Evolutionary conservation across 1,140 invertebrate genomes (phyloP), one percentile per base, ranked within the genome.

Genomic region (Aphelenchoides avenae): DNA sequence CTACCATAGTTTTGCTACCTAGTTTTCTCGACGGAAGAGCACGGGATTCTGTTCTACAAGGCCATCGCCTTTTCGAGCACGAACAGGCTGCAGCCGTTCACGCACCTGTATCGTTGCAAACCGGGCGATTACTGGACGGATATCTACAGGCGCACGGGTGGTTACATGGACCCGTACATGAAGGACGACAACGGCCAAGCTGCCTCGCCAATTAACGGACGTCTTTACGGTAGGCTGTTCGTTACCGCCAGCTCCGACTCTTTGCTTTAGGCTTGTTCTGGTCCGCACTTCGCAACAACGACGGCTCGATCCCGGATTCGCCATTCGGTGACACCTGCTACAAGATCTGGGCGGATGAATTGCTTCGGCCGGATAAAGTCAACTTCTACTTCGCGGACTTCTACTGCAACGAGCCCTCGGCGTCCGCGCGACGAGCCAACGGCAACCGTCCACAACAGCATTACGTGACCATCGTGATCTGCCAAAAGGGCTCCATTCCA

Each of bases 171-270:
- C 36, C 55, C 53, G 18, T 77, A 75, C 49, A 54, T 68, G 3
- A 75, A 75, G 36, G 72, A 77, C 39, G 43, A 63, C 9, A 75
- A 77, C 50, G 72, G 72, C n/a, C 72, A 75, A 33, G 65, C 73
- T 11, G 71, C 60, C 4, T 64, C 53, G 34, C 61, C 69, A 0
- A 73, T 75, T 5, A 73, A 73, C 51, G 64, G 63, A 27, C 30
- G 52, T 43, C 53, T 72, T n/a, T 9, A 36, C 5, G 70, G 67
- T 36, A 26, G 62, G 11, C 69, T 72, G 39, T 64, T 68, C 29
- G 46, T 55, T 13, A 51, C n/a, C n/a, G n/a, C n/a, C n/a, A n/a
- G 34, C 22, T 27, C 36, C 11, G 48, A 3, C 36, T 20, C 11
- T 5, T 51, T 13, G n/a, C 62, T 64, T 51, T 22, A 43, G 57